phyloP scores from a whole-genome alignment of 2,113 vertebrate genomes.

The Pristiophorus japonicus region DNA sequence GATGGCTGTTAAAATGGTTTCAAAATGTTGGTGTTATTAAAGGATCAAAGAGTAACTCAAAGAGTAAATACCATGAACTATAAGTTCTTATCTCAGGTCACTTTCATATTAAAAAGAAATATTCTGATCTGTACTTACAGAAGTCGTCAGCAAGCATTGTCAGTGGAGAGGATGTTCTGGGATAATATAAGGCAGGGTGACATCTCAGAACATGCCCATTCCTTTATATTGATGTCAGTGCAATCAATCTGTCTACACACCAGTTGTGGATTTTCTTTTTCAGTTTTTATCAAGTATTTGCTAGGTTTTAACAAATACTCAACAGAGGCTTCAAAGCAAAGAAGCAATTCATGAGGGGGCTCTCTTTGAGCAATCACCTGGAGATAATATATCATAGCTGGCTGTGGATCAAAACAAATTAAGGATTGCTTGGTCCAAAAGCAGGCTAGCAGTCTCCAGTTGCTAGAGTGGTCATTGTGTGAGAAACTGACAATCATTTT shows the following conservation, averaged over 20 bases:
- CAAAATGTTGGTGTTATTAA: neutral
- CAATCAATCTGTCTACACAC: neutral
- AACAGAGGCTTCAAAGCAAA: neutral
- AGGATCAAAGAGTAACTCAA: neutral
- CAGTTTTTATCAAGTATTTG: neutral
- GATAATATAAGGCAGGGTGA: neutral
- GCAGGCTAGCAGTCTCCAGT: neutral
- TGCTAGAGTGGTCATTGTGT: neutral
- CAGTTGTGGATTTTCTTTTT: slow-evolving; percentile 16
- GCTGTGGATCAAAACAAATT: slow-evolving; percentile 21
- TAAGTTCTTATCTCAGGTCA: neutral
- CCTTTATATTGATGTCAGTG: neutral
- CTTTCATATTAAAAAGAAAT: neutral
- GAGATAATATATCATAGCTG: slow-evolving; percentile 25
- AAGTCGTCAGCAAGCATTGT: neutral
- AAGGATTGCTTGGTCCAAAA: slow-evolving; percentile 11
- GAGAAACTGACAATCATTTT: slow-evolving; percentile 24
- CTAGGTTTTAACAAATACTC: slow-evolving; percentile 16
- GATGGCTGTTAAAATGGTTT: neutral
- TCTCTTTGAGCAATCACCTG: slow-evolving; percentile 2
- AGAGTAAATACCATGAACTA: neutral
- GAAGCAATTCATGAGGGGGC: neutral
- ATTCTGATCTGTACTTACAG: neutral
- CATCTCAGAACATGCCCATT: neutral
- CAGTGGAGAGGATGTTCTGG: neutral